phyloP scores from a whole-genome alignment of 2,888 invertebrate genomes.

The Panzeria rudis region DNA sequence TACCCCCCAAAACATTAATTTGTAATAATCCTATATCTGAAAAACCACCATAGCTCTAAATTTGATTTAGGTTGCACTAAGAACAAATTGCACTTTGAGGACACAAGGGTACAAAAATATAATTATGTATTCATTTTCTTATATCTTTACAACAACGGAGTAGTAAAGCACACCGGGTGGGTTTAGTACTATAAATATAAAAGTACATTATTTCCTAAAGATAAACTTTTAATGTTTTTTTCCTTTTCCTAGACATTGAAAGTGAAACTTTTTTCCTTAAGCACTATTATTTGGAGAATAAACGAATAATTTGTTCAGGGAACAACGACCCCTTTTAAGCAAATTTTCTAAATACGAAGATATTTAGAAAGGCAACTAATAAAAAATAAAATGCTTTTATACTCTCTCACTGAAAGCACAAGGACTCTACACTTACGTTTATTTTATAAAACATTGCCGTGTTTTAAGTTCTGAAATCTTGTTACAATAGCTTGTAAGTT shows the following conservation, averaged over 20 bases:
- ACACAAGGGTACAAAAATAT: too few relatives aligned
- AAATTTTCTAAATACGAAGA: conserved; percentile 5
- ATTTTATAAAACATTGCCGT: not conserved
- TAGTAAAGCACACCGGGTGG: too few relatives aligned
- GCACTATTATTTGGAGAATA: conserved; percentile 8
- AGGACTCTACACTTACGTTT: not conserved
- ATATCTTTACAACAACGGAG: too few relatives aligned
- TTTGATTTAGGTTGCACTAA: too few relatives aligned
- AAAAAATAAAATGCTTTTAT: not conserved
- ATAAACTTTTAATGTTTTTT: conserved; percentile 2
- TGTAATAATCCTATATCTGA: too few relatives aligned
- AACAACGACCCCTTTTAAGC: conserved; percentile 38
- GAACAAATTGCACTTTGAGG: too few relatives aligned
- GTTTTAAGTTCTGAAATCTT: conserved; percentile 59
- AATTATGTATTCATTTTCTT: too few relatives aligned
- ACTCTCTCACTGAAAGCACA: not conserved
- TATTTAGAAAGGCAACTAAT: conserved; percentile 20
- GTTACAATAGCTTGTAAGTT: conserved; percentile 67
- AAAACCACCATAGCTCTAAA: too few relatives aligned
- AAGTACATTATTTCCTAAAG: not conserved
- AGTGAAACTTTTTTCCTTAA: conserved; percentile 61
- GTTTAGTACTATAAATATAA: too few relatives aligned
- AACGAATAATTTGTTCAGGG: conserved; percentile 4
- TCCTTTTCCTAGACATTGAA: conserved; percentile 57
- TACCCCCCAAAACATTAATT: too few relatives aligned